phyloP scores from a whole-genome alignment of 2,888 invertebrate species.

The Onthophagus sagittarius region DNA sequence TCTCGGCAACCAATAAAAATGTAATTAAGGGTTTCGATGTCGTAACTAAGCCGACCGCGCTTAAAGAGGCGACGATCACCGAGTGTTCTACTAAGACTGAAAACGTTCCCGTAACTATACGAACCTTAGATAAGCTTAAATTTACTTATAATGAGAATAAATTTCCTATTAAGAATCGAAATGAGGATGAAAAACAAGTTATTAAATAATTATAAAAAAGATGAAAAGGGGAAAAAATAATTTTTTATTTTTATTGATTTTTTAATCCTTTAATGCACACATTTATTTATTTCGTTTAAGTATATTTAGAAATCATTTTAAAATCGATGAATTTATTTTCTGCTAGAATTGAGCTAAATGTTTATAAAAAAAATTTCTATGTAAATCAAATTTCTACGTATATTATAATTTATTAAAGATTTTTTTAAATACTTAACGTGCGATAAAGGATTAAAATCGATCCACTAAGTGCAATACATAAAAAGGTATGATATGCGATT shows the following conservation, averaged over 20 bases:
- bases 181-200: conserved; percentile 25
- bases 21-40: conserved; percentile 6
- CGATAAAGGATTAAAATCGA: background rate
- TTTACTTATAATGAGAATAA: conserved; percentile 58
- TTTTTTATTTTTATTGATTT: background rate
- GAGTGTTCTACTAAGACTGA: conserved; percentile 29
- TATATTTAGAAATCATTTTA: background rate
- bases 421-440: no score
- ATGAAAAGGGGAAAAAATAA: no score
- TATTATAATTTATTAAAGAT: no score
- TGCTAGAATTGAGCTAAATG: no score
- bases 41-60: background rate
- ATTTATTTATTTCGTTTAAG: background rate
- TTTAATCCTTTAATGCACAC: background rate
- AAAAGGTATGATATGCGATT: background rate
- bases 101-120: conserved; percentile 36
- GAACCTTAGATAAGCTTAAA: conserved; percentile 49
- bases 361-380: no score
- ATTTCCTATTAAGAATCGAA: conserved; percentile 53
- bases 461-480: background rate
- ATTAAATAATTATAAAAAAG: conserved; percentile 18
- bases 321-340: background rate
- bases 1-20: conserved; percentile 20
- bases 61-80: background rate
- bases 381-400: no score